Conservation (phyloP, 2,797 vertebrate species). For the Pterois miles region DNA sequence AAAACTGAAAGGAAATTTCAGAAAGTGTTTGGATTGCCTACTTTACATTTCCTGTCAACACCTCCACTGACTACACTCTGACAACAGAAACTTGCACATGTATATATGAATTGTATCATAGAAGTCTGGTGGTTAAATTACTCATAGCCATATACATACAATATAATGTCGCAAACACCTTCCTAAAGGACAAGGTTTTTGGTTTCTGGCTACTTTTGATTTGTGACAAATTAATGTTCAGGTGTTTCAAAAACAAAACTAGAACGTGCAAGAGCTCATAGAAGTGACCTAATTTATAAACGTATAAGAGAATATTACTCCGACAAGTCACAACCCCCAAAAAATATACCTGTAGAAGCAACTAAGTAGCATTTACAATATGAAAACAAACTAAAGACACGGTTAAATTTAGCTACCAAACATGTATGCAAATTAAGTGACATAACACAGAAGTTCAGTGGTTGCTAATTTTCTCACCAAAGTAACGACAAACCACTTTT, state of each 20-base stretch:
- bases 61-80: slow-evolving; percentile 4
- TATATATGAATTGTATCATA: slow-evolving; percentile 30
- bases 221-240: slow-evolving; percentile 31
- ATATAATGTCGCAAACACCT: slow-evolving; percentile 18
- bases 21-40: slow-evolving; percentile 17
- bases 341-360: slow-evolving; percentile 65
- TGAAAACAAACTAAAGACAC: slow-evolving; percentile 67
- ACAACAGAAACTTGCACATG: slow-evolving; percentile 37
- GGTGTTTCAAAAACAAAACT: slow-evolving; percentile 53
- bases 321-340: slow-evolving; percentile 44
- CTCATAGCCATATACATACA: slow-evolving; percentile 28
- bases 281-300: slow-evolving; percentile 69
- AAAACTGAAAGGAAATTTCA: slow-evolving; percentile 6
- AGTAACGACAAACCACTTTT: slow-evolving; percentile 65
- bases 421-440: slow-evolving; percentile 71
- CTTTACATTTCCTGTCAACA: slow-evolving; percentile 42
- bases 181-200: slow-evolving; percentile 21
- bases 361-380: slow-evolving; percentile 73
- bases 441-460: slow-evolving; percentile 66
- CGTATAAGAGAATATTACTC: slow-evolving; percentile 41
- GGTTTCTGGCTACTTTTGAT: slow-evolving; percentile 40
- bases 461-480: slow-evolving; percentile 64
- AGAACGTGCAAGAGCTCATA: slow-evolving; percentile 53
- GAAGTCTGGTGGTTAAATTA: slow-evolving; percentile 37
- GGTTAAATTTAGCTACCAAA: slow-evolving; percentile 72